A percentile compares a stretch with the other conserved stretches of the same genome.
These are phyloP conservation scores for Hipposideros larvatus DNA, from an alignment of 2,797 vertebrate species.

Conservation along the genomic window DNA sequence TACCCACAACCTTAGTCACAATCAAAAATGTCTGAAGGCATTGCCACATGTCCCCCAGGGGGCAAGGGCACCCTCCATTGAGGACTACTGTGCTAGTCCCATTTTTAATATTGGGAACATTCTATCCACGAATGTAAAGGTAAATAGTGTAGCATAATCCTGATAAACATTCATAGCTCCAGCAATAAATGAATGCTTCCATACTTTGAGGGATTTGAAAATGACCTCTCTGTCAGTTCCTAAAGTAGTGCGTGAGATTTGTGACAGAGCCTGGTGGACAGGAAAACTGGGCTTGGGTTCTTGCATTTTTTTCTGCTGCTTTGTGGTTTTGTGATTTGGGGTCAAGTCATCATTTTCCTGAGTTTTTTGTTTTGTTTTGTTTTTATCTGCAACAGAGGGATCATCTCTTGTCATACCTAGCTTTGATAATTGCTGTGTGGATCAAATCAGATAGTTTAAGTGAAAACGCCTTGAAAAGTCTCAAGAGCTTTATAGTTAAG, in stretches of 20 bases:
- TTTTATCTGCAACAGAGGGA: not conserved
- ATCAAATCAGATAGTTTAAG: not conserved
- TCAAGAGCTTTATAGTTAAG: not conserved
- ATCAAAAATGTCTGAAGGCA: not conserved
- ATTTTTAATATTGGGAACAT: not conserved
- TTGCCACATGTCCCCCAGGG: not conserved
- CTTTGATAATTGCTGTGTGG: not conserved
- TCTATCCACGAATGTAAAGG: not conserved
- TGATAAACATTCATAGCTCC: not conserved
- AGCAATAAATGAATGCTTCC: not conserved
- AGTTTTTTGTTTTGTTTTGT: not conserved
- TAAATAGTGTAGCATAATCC: not conserved
- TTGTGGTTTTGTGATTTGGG: not conserved
- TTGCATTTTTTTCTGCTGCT: not conserved
- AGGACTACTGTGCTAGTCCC: not conserved
- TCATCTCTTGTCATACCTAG: not conserved
- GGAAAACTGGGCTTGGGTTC: not conserved
- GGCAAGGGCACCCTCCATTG: not conserved
- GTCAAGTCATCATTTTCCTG: not conserved
- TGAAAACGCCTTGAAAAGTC: not conserved
- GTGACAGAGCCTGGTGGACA: not conserved
- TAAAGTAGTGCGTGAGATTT: not conserved
- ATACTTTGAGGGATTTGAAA: not conserved
- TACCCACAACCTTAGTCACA: not conserved
- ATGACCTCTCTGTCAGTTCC: not conserved